These are phyloP conservation scores for Drosophila maculinotata DNA, from an alignment of 2,888 invertebrate genomes.

Conservation along the genomic window DNA sequence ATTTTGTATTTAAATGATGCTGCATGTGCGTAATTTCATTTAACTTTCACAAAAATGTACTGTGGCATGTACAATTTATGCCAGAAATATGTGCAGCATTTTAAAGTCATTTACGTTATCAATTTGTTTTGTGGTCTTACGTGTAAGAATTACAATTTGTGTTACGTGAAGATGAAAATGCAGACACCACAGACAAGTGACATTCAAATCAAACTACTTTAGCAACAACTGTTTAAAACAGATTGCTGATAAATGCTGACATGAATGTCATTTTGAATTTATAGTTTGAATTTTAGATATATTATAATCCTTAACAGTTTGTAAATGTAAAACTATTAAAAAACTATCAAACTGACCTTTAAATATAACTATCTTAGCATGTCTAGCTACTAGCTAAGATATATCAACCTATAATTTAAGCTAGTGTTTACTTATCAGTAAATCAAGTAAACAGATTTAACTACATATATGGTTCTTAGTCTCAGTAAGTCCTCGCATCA, in stretches of 20 bases:
- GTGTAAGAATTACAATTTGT: conserved; percentile 27
- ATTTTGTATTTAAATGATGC: conserved; percentile 64
- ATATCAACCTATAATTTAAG: neutral
- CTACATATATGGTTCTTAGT: conserved; percentile 6
- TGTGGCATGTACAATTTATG: conserved; percentile 63
- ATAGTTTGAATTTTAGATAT: too few species aligned
- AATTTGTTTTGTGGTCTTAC: conserved; percentile 42
- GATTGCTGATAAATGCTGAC: too few species aligned
- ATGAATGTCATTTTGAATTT: too few species aligned
- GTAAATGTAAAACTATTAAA: too few species aligned
- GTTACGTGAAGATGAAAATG: conserved; percentile 13
- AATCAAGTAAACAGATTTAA: conserved; percentile 10
- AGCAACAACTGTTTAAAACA: neutral
- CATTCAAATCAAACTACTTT: conserved; percentile 6
- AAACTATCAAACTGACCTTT: neutral
- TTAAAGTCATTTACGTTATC: conserved; percentile 60
- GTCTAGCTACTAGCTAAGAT: neutral
- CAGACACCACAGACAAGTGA: conserved; percentile 7
- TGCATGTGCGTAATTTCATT: conserved; percentile 68
- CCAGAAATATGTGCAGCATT: conserved; percentile 73
- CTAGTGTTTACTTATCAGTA: neutral
- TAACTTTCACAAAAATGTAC: conserved; percentile 60
- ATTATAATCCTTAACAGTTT: too few species aligned
- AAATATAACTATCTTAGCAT: neutral
- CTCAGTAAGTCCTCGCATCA: conserved; percentile 6